Base-by-base conservation (phyloP, 2,888 invertebrate species). In the Bugula neritina region DNA sequence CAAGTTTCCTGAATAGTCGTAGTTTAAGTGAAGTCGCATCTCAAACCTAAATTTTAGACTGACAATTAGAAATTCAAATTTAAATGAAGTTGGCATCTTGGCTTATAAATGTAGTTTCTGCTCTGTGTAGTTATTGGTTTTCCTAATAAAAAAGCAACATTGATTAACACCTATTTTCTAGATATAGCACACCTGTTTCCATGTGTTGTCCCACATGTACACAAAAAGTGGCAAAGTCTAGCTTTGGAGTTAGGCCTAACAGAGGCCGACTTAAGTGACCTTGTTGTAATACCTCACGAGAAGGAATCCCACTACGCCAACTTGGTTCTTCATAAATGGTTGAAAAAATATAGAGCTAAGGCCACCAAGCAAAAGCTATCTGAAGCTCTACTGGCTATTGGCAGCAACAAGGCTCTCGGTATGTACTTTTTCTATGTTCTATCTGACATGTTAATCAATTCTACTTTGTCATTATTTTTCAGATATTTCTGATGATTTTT, bases 161-260 rank as follows among this genome's bases (percentile, higher is more conserved):
- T n/a, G n/a, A n/a, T n/a, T n/a, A n/a, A n/a, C n/a, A n/a, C n/a
- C n/a, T 17, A 43, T 10, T 43, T 43, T 52, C 10, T 23, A 70
- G 70, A 29, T 29, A 54, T 70, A 29, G 2, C 70, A 2, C 70
- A 70, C 29, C 31, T 70, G 54, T 29, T 70, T 3, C 70, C 70
- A 25, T 70, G 43, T 54, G 70, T 70, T 34, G 52, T 70, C 2
- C 70, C 70, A n/a, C 70, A 70, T 29, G 31, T 70, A 3, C 21
- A 43, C 10, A 70, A 70, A 17, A 70, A 43, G 23, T 70, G 70
- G 70, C 21, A n/a, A 1, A n/a, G 21, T 5, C 52, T 70, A 43
- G 70, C 70, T 17, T 5, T 5, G 27, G 52, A n/a, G 10, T 29
- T 70, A 3, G 70, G 70, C 25, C 54, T 70, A 2, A 25, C 70